phyloP scores from a whole-genome alignment of 2,888 invertebrate genomes.

The Corbicula japonica region DNA sequence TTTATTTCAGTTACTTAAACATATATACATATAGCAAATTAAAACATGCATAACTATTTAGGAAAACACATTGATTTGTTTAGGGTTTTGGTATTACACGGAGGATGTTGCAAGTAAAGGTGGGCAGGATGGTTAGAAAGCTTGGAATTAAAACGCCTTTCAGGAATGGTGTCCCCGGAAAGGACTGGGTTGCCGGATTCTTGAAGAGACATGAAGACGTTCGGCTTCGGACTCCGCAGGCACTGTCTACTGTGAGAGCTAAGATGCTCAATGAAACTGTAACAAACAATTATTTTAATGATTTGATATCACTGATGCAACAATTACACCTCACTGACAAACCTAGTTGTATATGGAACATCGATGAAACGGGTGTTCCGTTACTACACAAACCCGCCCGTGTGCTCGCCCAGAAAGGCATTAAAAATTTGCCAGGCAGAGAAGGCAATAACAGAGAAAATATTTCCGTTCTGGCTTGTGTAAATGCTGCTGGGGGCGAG shows the following conservation, averaged over 20 bases:
- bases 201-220: slow-evolving; percentile 49
- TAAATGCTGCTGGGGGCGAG: slow-evolving; percentile 59
- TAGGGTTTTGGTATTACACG: slow-evolving; percentile 59
- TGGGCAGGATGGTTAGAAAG: slow-evolving; percentile 22
- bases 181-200: slow-evolving; percentile 52
- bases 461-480: slow-evolving; percentile 58
- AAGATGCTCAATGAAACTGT: slow-evolving; percentile 31
- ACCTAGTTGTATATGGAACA: slow-evolving; percentile 20
- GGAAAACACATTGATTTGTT: too few relatives aligned
- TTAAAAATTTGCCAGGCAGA: slow-evolving; percentile 48
- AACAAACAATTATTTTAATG: slow-evolving; percentile 17
- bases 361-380: slow-evolving; percentile 31
- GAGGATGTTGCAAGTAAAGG: slow-evolving; percentile 34
- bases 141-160: slow-evolving; percentile 46
- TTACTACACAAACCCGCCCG: slow-evolving; percentile 7
- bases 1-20: too few relatives aligned
- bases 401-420: slow-evolving; percentile 1
- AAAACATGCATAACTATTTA: too few relatives aligned
- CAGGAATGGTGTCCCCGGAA: slow-evolving; percentile 53
- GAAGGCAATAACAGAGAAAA: slow-evolving; percentile 57
- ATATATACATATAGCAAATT: too few relatives aligned
- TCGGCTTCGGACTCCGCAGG: slow-evolving; percentile 35
- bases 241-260: slow-evolving; percentile 34
- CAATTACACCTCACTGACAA: background rate
- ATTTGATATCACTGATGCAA: background rate